Percentiles rank a stretch among this genome's conserved stretches.
Evolutionary conservation across 2,113 vertebrate genomes (phyloP).

Genomic region (Lota lota): DNA sequence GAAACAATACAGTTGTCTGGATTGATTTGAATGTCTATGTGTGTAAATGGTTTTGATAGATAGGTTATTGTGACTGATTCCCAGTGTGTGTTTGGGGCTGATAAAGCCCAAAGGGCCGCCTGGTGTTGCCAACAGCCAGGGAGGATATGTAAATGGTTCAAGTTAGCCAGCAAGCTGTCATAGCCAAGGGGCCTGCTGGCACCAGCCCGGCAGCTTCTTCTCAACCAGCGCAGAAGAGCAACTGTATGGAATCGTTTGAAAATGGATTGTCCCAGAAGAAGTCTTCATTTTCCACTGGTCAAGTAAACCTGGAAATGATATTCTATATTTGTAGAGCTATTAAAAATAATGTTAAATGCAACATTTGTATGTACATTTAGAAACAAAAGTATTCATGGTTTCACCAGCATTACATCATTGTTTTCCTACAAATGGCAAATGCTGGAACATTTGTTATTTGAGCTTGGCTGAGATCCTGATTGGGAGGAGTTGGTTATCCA

Average conservation of each 20-base stretch:
- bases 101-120: slow-evolving; percentile 45
- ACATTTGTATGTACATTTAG: not conserved
- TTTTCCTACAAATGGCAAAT: not conserved
- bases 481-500: not conserved
- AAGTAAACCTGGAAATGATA: slow-evolving; percentile 6
- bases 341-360: not conserved
- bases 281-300: slow-evolving; percentile 14
- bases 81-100: slow-evolving; percentile 41
- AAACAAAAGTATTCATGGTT: slow-evolving; percentile 3
- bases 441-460: not conserved
- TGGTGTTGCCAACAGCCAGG: slow-evolving; percentile 30
- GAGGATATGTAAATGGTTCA: slow-evolving; percentile 32
- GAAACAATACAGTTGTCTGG: slow-evolving; percentile 12
- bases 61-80: slow-evolving; percentile 28
- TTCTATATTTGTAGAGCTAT: not conserved
- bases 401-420: slow-evolving; percentile 11
- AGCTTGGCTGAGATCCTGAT: not conserved
- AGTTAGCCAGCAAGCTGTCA: slow-evolving; percentile 16
- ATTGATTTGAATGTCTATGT: slow-evolving; percentile 34
- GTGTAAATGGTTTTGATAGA: slow-evolving; percentile 31
- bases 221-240: slow-evolving; percentile 37
- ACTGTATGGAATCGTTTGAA: slow-evolving; percentile 24
- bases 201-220: slow-evolving; percentile 38
- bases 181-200: slow-evolving; percentile 34
- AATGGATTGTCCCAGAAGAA: slow-evolving; percentile 32